Evolutionary conservation across 2,888 invertebrate genomes (phyloP), one percentile per base, ranked within the genome.

Genomic region (Drosophila fulvimacula): DNA sequence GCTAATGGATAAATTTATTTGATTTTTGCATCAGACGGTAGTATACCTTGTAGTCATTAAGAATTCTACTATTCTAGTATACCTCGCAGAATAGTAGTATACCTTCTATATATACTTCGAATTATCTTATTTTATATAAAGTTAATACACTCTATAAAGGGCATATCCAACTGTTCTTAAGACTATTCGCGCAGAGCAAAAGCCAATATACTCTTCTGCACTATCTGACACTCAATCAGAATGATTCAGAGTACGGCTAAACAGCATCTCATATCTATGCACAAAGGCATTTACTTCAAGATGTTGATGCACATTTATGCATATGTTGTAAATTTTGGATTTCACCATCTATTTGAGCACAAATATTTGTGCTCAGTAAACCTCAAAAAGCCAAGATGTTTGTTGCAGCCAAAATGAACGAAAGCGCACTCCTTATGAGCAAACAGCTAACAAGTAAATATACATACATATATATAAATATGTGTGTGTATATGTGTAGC

Each of bases 341-440:
- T 69, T 57, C 69, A 71, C 64, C 69, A 61, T 76, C 64, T 75
- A 71, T 79, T 75, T 72, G 70, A 64, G 55, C 30, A 79, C 79
- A 83, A 83, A 86, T 86, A 84, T 83, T 87, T 84, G 82, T 58
- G 51, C 63, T 68, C 60, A 71, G 72, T 61, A 66, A 73, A 79
- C 73, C 80, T 62, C 79, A 87, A 82, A 73, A 87, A 87, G 87
- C 85, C 82, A 85, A 84, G 85, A 87, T 81, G 73, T 79, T 81
- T 80, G 82, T 68, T 74, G 66, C 76, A 67, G 19, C 53, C 63
- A 27, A 73, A 72, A 66, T 68, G 81, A 75, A 69, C 41, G 61
- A 66, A 61, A 58, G 42, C 58, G 69, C 5, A 27, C 46, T 70
- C 64, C 72, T 53, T 60, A 66, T 53, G 36, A 58, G 38, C 51